Percentiles rank a stretch among this genome's conserved stretches.
Conservation (phyloP, 1,140 invertebrate genomes). For the Calycopis cecrops region DNA sequence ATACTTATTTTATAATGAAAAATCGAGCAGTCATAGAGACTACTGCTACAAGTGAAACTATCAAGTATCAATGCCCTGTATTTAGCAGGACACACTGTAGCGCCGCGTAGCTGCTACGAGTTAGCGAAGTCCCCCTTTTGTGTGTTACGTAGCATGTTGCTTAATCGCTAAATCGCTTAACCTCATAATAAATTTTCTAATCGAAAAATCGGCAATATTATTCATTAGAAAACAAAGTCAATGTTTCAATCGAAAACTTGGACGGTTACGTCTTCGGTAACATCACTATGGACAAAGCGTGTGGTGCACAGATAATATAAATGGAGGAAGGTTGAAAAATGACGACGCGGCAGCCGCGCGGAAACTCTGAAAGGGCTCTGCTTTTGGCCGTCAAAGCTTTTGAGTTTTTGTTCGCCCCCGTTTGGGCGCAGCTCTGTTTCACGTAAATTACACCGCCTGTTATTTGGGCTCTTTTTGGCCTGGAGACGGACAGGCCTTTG, state of each 20-base stretch:
- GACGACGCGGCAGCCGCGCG: constrained; percentile 44
- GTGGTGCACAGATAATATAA: constrained; percentile 67
- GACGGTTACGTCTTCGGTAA: constrained; percentile 21
- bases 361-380: constrained; percentile 54
- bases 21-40: too few species aligned
- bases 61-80: too few species aligned
- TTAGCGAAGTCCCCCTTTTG: too few species aligned
- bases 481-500: background rate
- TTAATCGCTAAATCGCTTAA: too few species aligned
- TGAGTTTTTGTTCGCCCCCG: constrained; percentile 26
- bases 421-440: constrained; percentile 19
- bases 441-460: constrained; percentile 18
- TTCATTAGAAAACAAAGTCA: too few species aligned
- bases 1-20: too few species aligned
- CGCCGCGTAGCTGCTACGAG: too few species aligned
- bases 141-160: too few species aligned
- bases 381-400: constrained; percentile 28
- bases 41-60: too few species aligned
- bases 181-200: too few species aligned
- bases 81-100: too few species aligned
- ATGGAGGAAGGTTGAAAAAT: constrained; percentile 66
- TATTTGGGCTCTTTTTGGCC: constrained; percentile 6
- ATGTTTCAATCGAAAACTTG: constrained; percentile 41
- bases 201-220: constrained; percentile 55
- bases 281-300: constrained; percentile 46